These are phyloP conservation scores for rat (Rattus norvegicus) DNA, from an alignment of 2,113 vertebrate genomes.

Conservation along the genomic window GRCr8 NC_086019.1:173066501-173067000, in stretches of 20 bases:
- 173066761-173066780: too few species aligned
- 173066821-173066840: too few species aligned
- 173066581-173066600: not conserved
- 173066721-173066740: too few species aligned
- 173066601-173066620: not conserved
- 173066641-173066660: not conserved
- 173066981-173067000: not conserved
- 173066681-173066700: too few species aligned
- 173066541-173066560: not conserved
- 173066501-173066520: not conserved
- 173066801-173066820: too few species aligned
- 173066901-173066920: not conserved
- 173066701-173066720: too few species aligned
- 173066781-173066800: too few species aligned
- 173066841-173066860: too few species aligned
- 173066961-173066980: not conserved
- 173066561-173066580: not conserved
- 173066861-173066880: not conserved
- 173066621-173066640: not conserved
- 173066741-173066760: too few species aligned
- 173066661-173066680: not conserved
- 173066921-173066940: conserved; percentile 11
- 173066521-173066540: not conserved
- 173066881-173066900: not conserved
- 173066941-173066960: not conserved